Evolutionary conservation across 2,888 invertebrate genomes (phyloP), one percentile per base, ranked within the genome.

Genomic region (Tigriopus californicus): DNA sequence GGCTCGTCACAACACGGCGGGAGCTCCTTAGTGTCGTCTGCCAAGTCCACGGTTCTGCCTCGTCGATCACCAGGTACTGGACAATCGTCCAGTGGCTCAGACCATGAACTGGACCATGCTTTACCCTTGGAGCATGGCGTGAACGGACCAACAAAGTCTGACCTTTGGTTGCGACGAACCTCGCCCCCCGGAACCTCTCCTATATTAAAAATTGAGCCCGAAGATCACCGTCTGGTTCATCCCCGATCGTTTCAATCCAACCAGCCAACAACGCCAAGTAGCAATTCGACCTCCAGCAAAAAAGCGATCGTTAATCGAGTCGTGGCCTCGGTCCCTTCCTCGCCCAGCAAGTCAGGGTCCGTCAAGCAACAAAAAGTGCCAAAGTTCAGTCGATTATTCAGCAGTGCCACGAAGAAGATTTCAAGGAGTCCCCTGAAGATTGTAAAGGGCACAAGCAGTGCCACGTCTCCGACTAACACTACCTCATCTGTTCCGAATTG

Each of bases 381-480:
- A n/a, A 54, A 54, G 24, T 54, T 54, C 41, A 41, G 41, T 22
- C 54, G 54, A 41, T 41, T 54, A 11, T 54, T 54, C 15, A 47
- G 47, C 22, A 22, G 47, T 20, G 22, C 11, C 22, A 47, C 18
- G 22, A 47, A 47, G 47, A 49, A 49, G 49, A 18, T 49, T 22
- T 49, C 49, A 4, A 15, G 49, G 12, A 49, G 49, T 22, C 49
- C 49, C 49, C 22, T 49, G 49, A 49, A 49, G 11, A 22, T 49
- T 12, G 22, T 49, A 8, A 15, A 22, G 22, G 49, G 22, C 15
- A 22, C 20, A 13, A 33, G 33, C 33, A 33, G 33, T 33, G 3
- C 4, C 33, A 33, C 33, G 33, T 33, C 33, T 33, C 33, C 33
- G 33, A 8, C 8, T 8, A 33, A 33, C 33, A 33, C 33, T 33